Evolutionary conservation across 2,113 vertebrate genomes (phyloP).

Genomic region (Colinus virginianus): DNA sequence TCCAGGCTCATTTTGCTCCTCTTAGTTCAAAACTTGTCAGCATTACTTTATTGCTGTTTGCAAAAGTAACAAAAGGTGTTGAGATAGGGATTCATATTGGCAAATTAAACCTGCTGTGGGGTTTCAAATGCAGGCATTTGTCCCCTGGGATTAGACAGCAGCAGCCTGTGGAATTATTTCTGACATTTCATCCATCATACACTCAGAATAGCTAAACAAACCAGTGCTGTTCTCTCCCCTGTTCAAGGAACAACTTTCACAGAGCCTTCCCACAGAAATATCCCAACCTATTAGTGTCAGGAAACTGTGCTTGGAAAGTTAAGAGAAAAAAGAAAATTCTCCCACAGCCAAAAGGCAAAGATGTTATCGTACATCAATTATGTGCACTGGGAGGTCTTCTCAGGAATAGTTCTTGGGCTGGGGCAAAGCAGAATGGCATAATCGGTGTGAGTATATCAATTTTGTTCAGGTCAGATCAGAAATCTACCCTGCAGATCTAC

Average conservation of each 20-base stretch:
- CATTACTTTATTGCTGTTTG: slow-evolving; percentile 54
- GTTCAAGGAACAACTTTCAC: slow-evolving; percentile 51
- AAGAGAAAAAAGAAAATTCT: slow-evolving; percentile 32
- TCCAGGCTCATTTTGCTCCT: slow-evolving; percentile 20
- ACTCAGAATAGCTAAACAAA: slow-evolving; percentile 62
- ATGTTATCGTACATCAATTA: neutral
- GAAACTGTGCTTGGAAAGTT: slow-evolving; percentile 34
- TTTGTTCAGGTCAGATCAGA: neutral
- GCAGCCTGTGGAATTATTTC: slow-evolving; percentile 56
- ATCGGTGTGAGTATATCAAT: neutral
- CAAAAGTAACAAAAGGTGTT: slow-evolving; percentile 44
- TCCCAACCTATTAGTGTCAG: slow-evolving; percentile 36
- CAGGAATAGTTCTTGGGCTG: neutral
- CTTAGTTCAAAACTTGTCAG: slow-evolving; percentile 52
- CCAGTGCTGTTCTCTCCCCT: neutral
- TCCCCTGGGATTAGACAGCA: slow-evolving; percentile 38
- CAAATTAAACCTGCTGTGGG: slow-evolving; percentile 47
- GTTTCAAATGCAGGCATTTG: slow-evolving; percentile 32
- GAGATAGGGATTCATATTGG: slow-evolving; percentile 22
- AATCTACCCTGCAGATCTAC: neutral
- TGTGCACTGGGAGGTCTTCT: neutral
- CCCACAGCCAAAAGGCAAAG: slow-evolving; percentile 20
- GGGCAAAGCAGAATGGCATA: neutral
- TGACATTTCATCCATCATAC: slow-evolving; percentile 58
- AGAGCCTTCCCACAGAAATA: slow-evolving; percentile 37